Percentiles rank a stretch among this genome's conserved stretches.
phyloP scores from a whole-genome alignment of 2,888 invertebrate genomes.

The Spicauda simplicius region DNA sequence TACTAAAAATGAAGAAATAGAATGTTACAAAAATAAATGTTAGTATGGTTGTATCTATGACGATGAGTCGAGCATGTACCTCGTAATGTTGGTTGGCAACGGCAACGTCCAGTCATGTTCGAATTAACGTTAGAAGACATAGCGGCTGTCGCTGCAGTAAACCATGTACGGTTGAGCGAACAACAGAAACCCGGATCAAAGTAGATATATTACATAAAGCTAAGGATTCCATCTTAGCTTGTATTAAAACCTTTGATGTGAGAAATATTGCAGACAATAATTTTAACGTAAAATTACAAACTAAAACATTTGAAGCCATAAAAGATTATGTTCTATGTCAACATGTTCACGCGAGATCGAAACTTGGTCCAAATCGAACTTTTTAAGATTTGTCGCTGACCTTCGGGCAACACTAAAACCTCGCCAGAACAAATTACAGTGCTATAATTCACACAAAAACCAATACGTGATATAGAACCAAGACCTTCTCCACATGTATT shows the following conservation, averaged over 20 bases:
- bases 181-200: conserved; percentile 13
- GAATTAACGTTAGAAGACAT: conserved; percentile 21
- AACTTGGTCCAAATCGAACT: too few species aligned
- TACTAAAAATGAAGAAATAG: not conserved
- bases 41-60: not conserved
- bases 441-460: not conserved
- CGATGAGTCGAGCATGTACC: not conserved
- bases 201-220: conserved; percentile 13
- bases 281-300: too few species aligned
- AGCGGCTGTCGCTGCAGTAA: conserved; percentile 27
- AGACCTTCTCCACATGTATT: not conserved
- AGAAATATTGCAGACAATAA: not conserved
- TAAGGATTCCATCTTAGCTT: not conserved
- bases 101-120: conserved; percentile 14
- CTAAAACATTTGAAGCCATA: too few species aligned
- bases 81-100: not conserved
- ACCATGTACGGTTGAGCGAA: conserved; percentile 18
- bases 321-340: too few species aligned
- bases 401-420: too few species aligned
- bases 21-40: not conserved
- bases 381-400: too few species aligned
- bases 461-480: not conserved
- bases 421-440: too few species aligned
- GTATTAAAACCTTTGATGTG: not conserved
- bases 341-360: too few species aligned